These are phyloP conservation scores for Chironex yamaguchii DNA, from an alignment of 30 jellyfish, hydroid and myxozoan species.

Conservation along the genomic window DNA sequence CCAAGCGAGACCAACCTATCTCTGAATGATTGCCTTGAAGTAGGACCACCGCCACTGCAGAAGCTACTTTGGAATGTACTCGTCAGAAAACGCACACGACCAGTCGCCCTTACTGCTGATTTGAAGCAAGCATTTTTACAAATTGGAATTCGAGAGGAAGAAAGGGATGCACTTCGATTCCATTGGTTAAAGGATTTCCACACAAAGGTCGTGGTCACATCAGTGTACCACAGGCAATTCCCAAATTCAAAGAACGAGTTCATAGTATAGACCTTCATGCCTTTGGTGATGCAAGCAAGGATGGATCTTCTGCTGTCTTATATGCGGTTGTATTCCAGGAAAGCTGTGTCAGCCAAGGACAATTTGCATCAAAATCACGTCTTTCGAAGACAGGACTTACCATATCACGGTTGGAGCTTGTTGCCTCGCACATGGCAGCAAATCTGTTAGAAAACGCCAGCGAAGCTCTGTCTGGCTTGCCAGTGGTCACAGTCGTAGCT, in stretches of 20 bases:
- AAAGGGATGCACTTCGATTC: conserved; percentile 70
- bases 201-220: conserved; percentile 7
- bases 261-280: conserved; percentile 51
- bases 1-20: conserved; percentile 45
- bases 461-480: conserved; percentile 29
- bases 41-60: conserved; percentile 72
- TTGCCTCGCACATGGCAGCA: conserved; percentile 70
- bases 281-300: conserved; percentile 82
- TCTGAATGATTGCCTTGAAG: conserved; percentile 75
- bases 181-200: conserved; percentile 52
- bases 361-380: conserved; percentile 58
- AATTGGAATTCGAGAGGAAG: conserved; percentile 66
- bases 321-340: conserved; percentile 53
- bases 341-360: conserved; percentile 19
- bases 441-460: conserved; percentile 55
- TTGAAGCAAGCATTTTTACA: conserved; percentile 78
- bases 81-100: conserved; percentile 56
- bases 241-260: conserved; percentile 27
- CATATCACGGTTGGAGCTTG: conserved; percentile 79
- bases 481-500: conserved; percentile 13
- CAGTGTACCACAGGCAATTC: conserved; percentile 60
- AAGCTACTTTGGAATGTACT: conserved; percentile 52
- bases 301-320: conserved; percentile 40
- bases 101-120: conserved; percentile 75
- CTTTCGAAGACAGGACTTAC: conserved; percentile 56